Conservation (phyloP, 2,888 invertebrate genomes). For the Autographa pulchrina region DNA sequence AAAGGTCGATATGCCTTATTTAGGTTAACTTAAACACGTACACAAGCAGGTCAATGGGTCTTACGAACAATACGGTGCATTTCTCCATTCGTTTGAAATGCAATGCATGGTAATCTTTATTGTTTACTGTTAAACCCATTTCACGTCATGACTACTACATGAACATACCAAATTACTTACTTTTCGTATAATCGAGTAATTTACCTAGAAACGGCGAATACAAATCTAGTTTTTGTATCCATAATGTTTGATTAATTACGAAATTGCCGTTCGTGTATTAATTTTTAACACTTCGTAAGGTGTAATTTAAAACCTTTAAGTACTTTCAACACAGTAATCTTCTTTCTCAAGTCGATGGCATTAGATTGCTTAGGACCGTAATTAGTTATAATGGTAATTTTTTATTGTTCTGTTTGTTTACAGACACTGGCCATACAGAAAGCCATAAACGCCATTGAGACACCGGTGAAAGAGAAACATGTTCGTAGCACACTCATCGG, state of each 20-base stretch:
- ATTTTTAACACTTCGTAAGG: not conserved
- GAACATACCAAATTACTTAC: not conserved
- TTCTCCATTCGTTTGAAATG: slow-evolving; percentile 42
- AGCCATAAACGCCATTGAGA: slow-evolving; percentile 97
- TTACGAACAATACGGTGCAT: slow-evolving; percentile 52
- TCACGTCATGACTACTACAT: slow-evolving; percentile 15
- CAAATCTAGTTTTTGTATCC: not conserved
- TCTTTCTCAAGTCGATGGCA: no score
- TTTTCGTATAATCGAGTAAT: not conserved
- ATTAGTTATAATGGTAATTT: not conserved
- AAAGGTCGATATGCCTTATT: slow-evolving; percentile 24
- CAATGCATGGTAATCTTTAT: slow-evolving; percentile 49
- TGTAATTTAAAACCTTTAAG: no score
- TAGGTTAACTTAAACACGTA: slow-evolving; percentile 54
- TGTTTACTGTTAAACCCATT: slow-evolving; percentile 38
- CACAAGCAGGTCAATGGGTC: slow-evolving; percentile 45
- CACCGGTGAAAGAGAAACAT: slow-evolving; percentile 99
- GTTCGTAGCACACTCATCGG: slow-evolving; percentile 98
- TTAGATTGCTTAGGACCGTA: no score
- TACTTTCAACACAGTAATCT: no score
- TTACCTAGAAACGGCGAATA: not conserved
- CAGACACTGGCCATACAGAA: slow-evolving; percentile 97
- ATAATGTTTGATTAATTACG: not conserved
- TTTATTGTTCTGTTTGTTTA: slow-evolving; percentile 14
- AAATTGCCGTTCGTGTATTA: not conserved